Percentiles rank a stretch among this genome's conserved stretches.
phyloP scores from a whole-genome alignment of 1,140 invertebrate species.

The Drosophila ironensis region DNA sequence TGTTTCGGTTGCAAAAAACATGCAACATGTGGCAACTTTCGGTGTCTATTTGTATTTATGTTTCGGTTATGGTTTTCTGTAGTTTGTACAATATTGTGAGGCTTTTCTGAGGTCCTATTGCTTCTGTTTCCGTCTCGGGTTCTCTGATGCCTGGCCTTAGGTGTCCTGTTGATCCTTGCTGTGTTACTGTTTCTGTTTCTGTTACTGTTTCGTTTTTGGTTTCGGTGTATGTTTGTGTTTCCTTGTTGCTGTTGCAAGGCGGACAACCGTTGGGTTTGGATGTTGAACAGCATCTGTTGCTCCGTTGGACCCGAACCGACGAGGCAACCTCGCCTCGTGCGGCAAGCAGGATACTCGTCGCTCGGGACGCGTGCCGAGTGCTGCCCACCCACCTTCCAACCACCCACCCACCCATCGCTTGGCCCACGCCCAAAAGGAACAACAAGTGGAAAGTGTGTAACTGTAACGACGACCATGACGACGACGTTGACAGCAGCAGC shows the following conservation, averaged over 20 bases:
- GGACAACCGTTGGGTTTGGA: conserved; percentile 69
- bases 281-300: conserved; percentile 79
- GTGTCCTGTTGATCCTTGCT: conserved; percentile 9
- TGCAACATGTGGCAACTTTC: background rate
- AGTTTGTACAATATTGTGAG: no score
- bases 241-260: conserved; percentile 28
- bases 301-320: conserved; percentile 51
- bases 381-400: background rate
- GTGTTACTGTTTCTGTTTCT: background rate
- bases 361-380: background rate
- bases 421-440: conserved; percentile 24
- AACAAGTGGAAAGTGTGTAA: conserved; percentile 73
- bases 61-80: background rate
- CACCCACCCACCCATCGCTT: background rate
- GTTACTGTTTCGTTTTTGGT: background rate
- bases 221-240: background rate
- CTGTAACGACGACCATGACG: conserved; percentile 39
- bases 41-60: background rate
- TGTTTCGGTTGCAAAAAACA: no score
- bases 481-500: conserved; percentile 5
- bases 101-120: no score
- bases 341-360: background rate
- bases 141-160: no score
- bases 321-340: conserved; percentile 48
- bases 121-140: no score